Percentiles rank a stretch among this genome's conserved stretches.
These are phyloP conservation scores for Pachliopta kotzebuea DNA, from an alignment of 2,888 invertebrate genomes.

Conservation along the genomic window DNA sequence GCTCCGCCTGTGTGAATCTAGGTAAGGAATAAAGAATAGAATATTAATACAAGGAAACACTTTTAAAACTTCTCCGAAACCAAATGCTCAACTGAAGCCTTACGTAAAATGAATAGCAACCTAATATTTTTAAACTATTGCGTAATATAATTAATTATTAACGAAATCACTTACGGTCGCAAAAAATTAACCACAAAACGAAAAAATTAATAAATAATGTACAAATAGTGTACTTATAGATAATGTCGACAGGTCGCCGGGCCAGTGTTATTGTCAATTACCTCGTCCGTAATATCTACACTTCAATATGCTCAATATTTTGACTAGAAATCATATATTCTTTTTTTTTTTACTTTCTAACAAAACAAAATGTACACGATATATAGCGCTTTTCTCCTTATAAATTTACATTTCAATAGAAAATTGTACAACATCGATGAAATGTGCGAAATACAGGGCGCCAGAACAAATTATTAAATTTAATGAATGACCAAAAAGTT, in stretches of 20 bases:
- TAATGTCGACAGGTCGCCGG: constrained; percentile 49
- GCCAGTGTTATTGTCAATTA: constrained; percentile 80
- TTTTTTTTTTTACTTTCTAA: constrained; percentile 66
- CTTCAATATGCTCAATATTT: constrained; percentile 78
- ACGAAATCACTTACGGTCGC: constrained; percentile 30
- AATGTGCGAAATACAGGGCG: constrained; percentile 44
- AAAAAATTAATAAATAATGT: constrained; percentile 40
- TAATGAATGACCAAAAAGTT: neutral
- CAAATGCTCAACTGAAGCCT: constrained; percentile 24
- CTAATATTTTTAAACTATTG: constrained; percentile 32
- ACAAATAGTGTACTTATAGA: constrained; percentile 63
- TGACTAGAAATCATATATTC: constrained; percentile 79
- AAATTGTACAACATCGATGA: constrained; percentile 76
- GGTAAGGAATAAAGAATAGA: constrained; percentile 4
- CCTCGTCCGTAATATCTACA: constrained; percentile 74
- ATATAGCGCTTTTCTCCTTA: constrained; percentile 69
- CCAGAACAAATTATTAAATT: constrained; percentile 16
- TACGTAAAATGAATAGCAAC: constrained; percentile 29
- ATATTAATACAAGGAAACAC: constrained; percentile 13
- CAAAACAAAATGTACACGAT: constrained; percentile 75
- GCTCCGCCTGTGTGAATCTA: neutral
- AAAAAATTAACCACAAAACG: constrained; percentile 33
- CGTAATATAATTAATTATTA: constrained; percentile 27
- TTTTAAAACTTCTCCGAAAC: constrained; percentile 19
- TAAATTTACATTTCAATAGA: constrained; percentile 67